Conservation (phyloP, 2,113 vertebrate species). For the Pteropus alecto region DNA sequence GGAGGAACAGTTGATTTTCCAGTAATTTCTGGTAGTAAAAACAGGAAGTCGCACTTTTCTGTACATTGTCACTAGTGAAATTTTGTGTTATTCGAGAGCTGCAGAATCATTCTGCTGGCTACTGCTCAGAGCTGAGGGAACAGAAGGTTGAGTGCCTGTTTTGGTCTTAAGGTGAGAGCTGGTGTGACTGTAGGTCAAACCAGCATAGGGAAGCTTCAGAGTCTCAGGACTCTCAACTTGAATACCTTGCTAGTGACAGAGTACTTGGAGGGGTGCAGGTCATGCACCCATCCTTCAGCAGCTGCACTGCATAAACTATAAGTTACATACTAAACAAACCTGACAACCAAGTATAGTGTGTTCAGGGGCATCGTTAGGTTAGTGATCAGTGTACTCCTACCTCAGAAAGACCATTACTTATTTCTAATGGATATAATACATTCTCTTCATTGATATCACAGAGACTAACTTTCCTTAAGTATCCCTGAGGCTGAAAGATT, state of each 20-base stretch:
- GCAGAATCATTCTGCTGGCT: constrained; percentile 87
- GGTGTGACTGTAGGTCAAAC: not conserved
- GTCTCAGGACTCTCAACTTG: not conserved
- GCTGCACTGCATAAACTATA: not conserved
- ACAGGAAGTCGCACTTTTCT: constrained; percentile 83
- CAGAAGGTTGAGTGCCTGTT: not conserved
- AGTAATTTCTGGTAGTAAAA: constrained; percentile 82
- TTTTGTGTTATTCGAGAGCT: constrained; percentile 86
- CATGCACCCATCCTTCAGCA: fast-evolving
- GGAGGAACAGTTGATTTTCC: constrained; percentile 87
- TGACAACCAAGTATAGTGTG: fast-evolving
- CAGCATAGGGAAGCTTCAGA: not conserved
- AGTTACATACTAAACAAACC: not conserved
- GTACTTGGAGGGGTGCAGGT: not conserved
- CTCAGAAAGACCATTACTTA: not conserved
- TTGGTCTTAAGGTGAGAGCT: not conserved
- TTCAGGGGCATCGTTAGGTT: not conserved
- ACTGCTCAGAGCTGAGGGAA: not conserved
- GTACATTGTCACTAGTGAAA: constrained; percentile 71
- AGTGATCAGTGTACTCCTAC: fast-evolving
- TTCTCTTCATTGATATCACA: not conserved
- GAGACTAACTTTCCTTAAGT: not conserved
- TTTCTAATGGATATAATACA: too few species aligned
- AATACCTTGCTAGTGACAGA: not conserved
- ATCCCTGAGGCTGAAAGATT: not conserved